Evolutionary conservation across 2,113 vertebrate species (phyloP).

Genomic region (Grammomys dolichurus): DNA sequence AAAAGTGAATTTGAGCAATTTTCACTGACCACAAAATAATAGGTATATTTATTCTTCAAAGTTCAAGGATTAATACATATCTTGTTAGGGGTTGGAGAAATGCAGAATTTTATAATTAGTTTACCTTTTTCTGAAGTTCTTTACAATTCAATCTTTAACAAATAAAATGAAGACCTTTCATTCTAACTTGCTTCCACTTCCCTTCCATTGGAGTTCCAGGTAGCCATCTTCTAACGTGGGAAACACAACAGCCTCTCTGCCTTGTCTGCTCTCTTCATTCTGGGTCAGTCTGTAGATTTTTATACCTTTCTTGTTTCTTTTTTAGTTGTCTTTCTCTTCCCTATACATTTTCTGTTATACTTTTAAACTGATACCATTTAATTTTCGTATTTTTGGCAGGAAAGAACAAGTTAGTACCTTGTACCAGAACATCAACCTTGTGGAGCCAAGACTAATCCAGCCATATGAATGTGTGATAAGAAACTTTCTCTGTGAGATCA

Average conservation of each 20-base stretch:
- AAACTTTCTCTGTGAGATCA: conserved; percentile 95
- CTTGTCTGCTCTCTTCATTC: not conserved
- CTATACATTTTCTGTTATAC: not conserved
- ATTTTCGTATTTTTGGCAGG: conserved; percentile 83
- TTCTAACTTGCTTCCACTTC: not conserved
- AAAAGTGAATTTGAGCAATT: conserved; percentile 14
- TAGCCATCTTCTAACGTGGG: not conserved
- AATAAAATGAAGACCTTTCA: not conserved
- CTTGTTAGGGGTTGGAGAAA: not conserved
- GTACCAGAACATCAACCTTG: conserved; percentile 96
- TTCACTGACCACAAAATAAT: conserved; percentile 8
- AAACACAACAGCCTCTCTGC: not conserved
- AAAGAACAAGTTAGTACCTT: conserved; percentile 92
- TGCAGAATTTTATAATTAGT: not conserved
- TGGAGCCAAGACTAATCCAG: conserved; percentile 94
- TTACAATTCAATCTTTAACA: not conserved
- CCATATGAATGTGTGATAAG: conserved; percentile 94
- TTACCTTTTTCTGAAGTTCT: not conserved
- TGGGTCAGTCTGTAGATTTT: not conserved
- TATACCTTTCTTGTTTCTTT: not conserved
- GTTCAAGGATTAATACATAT: not conserved
- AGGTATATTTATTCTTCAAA: not conserved
- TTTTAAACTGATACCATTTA: conserved; percentile 5
- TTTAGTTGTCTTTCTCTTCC: not conserved
- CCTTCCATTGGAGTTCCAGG: not conserved